phyloP scores from a whole-genome alignment of 2,797 vertebrate species.

The Scarus forsteni region DNA sequence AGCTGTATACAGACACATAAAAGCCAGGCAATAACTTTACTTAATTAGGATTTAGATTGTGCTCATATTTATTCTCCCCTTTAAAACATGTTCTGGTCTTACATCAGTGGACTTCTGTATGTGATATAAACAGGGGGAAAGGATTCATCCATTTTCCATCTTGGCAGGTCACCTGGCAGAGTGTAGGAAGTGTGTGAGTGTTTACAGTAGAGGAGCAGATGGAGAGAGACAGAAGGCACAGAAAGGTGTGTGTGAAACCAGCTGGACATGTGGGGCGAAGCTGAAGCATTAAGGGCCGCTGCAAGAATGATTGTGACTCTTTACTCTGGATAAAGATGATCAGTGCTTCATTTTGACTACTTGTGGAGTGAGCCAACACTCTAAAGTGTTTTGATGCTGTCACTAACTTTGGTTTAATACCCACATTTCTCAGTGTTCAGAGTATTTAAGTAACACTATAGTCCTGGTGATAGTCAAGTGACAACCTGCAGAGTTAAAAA shows the following conservation, averaged over 20 bases:
- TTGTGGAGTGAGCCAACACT: no score
- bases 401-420: no score
- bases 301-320: not conserved
- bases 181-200: not conserved
- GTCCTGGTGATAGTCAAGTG: no score
- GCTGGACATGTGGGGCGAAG: not conserved
- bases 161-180: slow-evolving; percentile 1
- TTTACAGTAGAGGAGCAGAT: slow-evolving; percentile 7
- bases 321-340: not conserved
- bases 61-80: not conserved
- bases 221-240: slow-evolving; percentile 3
- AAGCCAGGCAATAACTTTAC: no score
- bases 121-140: not conserved
- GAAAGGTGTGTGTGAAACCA: not conserved
- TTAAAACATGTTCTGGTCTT: not conserved
- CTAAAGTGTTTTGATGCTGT: no score
- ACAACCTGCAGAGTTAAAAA: no score
- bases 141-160: not conserved
- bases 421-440: no score
- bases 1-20: no score
- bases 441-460: no score
- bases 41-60: not conserved
- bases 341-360: not conserved
- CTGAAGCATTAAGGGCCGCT: not conserved
- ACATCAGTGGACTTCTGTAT: not conserved